These are phyloP conservation scores for Tetranychus cinnabarinus DNA, from an alignment of 1,140 invertebrate species.

Conservation along the genomic window DNA sequence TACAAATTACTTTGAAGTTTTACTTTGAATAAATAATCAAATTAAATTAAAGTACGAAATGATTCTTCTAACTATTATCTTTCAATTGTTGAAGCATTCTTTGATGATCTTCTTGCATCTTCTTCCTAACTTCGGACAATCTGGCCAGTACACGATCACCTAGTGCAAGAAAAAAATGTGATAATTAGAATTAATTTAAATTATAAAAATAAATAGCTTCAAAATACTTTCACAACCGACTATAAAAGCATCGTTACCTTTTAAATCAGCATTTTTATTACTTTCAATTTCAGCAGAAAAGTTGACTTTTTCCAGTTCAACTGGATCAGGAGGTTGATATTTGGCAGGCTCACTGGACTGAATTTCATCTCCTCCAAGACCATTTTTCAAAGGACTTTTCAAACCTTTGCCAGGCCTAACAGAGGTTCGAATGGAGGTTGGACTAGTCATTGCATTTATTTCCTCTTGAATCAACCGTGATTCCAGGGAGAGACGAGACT, in stretches of 20 bases:
- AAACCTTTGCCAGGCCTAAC: too few relatives aligned
- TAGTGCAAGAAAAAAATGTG: not conserved
- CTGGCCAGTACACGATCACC: not conserved
- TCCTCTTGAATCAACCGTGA: not conserved
- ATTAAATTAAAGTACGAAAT: too few relatives aligned
- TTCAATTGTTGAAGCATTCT: slow-evolving; percentile 5
- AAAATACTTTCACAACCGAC: not conserved
- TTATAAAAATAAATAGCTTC: not conserved
- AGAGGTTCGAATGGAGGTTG: too few relatives aligned
- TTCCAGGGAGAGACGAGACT: not conserved
- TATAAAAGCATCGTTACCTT: not conserved
- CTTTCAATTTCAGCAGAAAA: not conserved
- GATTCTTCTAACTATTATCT: not conserved
- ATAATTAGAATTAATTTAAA: not conserved
- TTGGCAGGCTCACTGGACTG: too few relatives aligned
- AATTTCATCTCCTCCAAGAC: too few relatives aligned
- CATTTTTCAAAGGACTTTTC: too few relatives aligned
- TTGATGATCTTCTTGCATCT: slow-evolving; percentile 7
- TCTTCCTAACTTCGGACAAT: slow-evolving; percentile 5
- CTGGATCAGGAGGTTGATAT: too few relatives aligned
- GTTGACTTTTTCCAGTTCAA: too few relatives aligned
- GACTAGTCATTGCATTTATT: not conserved
- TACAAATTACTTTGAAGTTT: too few relatives aligned
- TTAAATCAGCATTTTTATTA: not conserved
- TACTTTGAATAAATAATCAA: too few relatives aligned